Base-by-base conservation (phyloP, 1,140 invertebrate species). In the Araneus ventricosus region DNA sequence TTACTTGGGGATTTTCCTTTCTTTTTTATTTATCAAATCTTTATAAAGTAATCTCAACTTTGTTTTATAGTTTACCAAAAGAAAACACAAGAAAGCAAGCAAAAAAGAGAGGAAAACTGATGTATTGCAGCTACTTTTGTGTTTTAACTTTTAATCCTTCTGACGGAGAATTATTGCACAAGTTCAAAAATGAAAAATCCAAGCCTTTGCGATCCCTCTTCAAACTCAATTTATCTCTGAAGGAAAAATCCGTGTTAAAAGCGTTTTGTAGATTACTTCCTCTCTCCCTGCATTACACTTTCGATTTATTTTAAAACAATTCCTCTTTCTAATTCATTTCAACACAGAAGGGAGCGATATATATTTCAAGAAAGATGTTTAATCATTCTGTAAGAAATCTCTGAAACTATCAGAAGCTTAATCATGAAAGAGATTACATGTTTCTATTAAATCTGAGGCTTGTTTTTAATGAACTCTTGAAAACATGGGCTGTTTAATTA, bases 161-260 rank as follows among this genome's bases (percentile, higher is more conserved):
- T 75, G 27, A 75, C 17, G 30, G 70, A 75, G 30, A 75, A 75
- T 75, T 14, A 75, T 75, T 75, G 37, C 34, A 7, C 2, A 34
- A 75, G 70, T 75, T 75, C 70, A 75, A 75, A 75, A 75, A 75
- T 37, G 70, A 75, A 75, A 75, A 20, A 75, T 75, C 70, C 70
- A 20, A 30, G 63, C 27, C 10, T 27, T 27, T 34, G 70, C 6
- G 30, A 75, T 75, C 70, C 70, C 34, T 75, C 34, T 37, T 37
- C 70, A 37, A 75, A 75, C 70, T 37, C 70, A 75, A 75, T 75
- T 75, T 75, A 75, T 75, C 70, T 75, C 34, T 34, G 34, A 75
- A 75, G 70, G 70, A 75, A 37, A 75, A 75, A 75, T 75, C 6
- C 70, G 70, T 75, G 70, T 75, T 75, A 37, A 34, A 75, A 75